Evolutionary conservation across 2,113 vertebrate genomes (phyloP).

Genomic region (Panthera leo): DNA sequence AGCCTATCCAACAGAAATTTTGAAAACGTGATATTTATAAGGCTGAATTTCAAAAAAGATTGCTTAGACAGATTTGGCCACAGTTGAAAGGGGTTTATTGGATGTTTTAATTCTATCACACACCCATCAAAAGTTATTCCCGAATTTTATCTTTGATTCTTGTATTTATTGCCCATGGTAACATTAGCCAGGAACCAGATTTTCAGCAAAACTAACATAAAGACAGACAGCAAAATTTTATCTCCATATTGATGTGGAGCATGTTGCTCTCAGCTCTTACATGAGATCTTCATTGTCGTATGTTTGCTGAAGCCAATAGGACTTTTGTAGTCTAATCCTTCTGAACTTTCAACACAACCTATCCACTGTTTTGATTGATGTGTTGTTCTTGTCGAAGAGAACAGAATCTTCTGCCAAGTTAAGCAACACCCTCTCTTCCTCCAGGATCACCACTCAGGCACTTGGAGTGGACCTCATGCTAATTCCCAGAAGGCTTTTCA

Average conservation of each 20-base stretch:
- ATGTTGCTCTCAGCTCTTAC: background rate
- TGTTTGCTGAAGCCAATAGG: background rate
- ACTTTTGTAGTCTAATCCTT: background rate
- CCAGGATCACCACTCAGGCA: background rate
- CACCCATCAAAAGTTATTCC: background rate
- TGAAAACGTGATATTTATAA: background rate
- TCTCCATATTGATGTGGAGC: background rate
- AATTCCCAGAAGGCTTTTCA: constrained; percentile 43
- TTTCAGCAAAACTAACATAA: background rate
- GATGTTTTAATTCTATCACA: background rate
- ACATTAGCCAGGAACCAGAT: background rate
- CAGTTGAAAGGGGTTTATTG: background rate
- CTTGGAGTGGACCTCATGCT: background rate
- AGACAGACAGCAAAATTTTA: background rate
- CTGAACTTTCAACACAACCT: background rate
- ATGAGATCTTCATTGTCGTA: background rate
- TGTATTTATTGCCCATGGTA: background rate
- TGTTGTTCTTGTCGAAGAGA: constrained; percentile 34
- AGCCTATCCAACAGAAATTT: background rate
- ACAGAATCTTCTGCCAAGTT: constrained; percentile 65
- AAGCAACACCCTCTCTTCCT: constrained; percentile 42
- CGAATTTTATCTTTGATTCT: constrained; percentile 15
- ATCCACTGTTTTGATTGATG: constrained; percentile 53
- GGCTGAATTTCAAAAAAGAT: background rate
- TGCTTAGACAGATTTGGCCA: background rate